Evolutionary conservation across 2,797 vertebrate genomes (phyloP).

Genomic region (Pseudocheirus occidentalis): DNA sequence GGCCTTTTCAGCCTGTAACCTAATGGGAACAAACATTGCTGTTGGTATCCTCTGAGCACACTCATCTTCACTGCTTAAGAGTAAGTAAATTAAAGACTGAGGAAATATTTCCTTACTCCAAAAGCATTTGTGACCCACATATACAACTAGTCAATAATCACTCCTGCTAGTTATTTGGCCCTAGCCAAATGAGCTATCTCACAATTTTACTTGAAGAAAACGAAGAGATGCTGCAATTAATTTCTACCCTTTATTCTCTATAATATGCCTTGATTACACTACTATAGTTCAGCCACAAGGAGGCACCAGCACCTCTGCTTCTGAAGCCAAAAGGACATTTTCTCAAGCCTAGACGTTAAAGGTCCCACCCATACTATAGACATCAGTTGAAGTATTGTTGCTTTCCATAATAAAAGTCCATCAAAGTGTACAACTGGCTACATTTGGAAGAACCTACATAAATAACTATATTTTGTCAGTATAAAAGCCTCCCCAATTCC

Average conservation of each 20-base stretch:
- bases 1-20: background rate
- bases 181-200: constrained; percentile 3
- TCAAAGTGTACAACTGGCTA: constrained; percentile 34
- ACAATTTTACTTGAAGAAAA: constrained; percentile 28
- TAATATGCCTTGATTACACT: constrained; percentile 7
- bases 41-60: background rate
- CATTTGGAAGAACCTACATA: constrained; percentile 12
- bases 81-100: background rate
- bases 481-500: background rate
- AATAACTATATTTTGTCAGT: background rate
- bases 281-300: constrained; percentile 15
- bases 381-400: constrained; percentile 2
- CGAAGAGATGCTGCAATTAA: constrained; percentile 19
- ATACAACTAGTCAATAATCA: background rate
- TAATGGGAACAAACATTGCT: background rate
- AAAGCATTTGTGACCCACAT: background rate
- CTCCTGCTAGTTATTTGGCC: background rate
- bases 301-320: constrained; percentile 44
- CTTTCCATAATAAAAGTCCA: background rate
- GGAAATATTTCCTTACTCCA: background rate
- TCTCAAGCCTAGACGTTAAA: background rate
- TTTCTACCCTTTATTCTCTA: background rate
- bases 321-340: constrained; percentile 24
- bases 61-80: background rate
- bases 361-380: background rate